Evolutionary conservation across 1,140 invertebrate species (phyloP).

Genomic region (Eriosoma lanigerum): DNA sequence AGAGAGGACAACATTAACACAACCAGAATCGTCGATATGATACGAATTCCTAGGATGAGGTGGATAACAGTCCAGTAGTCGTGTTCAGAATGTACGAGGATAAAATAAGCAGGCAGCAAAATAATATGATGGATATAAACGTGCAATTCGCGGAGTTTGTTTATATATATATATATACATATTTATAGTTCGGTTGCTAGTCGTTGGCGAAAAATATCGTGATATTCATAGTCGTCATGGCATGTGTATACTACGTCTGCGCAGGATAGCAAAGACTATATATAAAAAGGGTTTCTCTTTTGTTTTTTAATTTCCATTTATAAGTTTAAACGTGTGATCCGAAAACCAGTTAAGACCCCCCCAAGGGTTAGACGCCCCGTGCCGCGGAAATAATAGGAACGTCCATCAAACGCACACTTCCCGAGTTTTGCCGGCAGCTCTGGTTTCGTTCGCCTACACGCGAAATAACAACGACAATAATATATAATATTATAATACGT

Average conservation of each 20-base stretch:
- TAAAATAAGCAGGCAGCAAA: no score
- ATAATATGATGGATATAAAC: no score
- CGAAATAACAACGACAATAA: slow-evolving; percentile 1
- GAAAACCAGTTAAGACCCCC: slow-evolving; percentile 33
- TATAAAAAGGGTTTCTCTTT: slow-evolving; percentile 23
- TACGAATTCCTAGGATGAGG: no score
- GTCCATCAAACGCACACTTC: slow-evolving; percentile 34
- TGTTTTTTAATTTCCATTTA: no score
- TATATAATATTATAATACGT: neutral
- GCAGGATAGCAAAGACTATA: neutral
- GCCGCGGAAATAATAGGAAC: slow-evolving; percentile 32
- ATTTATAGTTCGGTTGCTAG: no score
- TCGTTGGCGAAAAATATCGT: no score
- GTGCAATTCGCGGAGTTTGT: no score
- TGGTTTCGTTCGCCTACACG: slow-evolving; percentile 26
- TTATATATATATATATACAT: no score
- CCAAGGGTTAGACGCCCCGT: slow-evolving; percentile 24
- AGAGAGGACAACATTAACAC: no score
- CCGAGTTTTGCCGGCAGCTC: neutral
- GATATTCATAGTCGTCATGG: neutral
- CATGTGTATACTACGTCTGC: neutral
- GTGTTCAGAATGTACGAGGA: no score
- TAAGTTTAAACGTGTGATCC: neutral
- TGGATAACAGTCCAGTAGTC: no score
- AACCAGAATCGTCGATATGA: no score